Base-by-base conservation (phyloP, 2,888 invertebrate genomes). In the Lithophane socia region DNA sequence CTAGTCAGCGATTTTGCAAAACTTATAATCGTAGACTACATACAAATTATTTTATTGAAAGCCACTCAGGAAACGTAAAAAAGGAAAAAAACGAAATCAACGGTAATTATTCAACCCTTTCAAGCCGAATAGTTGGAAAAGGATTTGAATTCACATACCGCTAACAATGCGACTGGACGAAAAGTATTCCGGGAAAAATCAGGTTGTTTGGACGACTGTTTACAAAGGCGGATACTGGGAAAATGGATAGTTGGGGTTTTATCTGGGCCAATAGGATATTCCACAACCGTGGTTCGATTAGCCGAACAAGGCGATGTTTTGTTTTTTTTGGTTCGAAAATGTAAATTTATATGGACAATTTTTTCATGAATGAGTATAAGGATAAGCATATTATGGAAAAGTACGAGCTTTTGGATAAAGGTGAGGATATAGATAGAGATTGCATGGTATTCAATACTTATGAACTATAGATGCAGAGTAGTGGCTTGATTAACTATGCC, bases 151-250 rank as follows among this genome's bases (percentile, higher is more conserved):
- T 70, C 56, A 24, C 29, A 18, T 37, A 52, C 24, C 29, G 42
- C 24, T 49, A 77, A 78, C 73, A 86, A 71, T 83, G 64, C 42
- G 54, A 56, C 71, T 61, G 29, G 52, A 64, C 73, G 42, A 44
- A 77, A 83, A 83, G 67, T 73, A 83, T 86, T 83, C 37, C 67
- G 56, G 52, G 18, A 18, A 29, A 68, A 86, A 82, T 73, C 54
- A n/a, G 42, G 9, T 65, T 60, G 58, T 83, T 83, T 58, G 68
- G 37, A 52, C 58, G 52, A 77, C 13, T 77, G 52, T 77, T 83
- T 69, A 60, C 56, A 63, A 69, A 66, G 29, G 42, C 29, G 16
- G 61, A 49, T 56, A 54, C 37, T 42, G 13, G 56, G 21, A 65
- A 60, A 58, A 61, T 9, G 18, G 13, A 61, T 24, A 29, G 49